Base-by-base conservation (phyloP, 2,113 vertebrate genomes). In the Tragelaphus strepsiceros region DNA sequence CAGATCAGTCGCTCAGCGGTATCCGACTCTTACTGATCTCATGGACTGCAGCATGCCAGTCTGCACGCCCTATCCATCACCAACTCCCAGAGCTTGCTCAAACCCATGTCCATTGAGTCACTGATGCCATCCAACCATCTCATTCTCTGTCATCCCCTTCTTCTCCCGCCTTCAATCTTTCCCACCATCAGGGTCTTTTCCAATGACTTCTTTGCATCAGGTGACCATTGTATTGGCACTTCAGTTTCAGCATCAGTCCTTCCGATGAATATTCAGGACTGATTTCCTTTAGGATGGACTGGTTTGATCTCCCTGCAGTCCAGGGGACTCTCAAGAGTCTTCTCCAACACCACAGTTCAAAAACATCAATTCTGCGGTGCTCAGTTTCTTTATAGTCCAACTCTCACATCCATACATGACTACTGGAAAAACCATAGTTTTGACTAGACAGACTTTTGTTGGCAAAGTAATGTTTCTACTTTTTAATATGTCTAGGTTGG, bases 11-110 rank as follows among this genome's bases (percentile, higher is more conserved):
- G 0, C n/a, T 71, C 67, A 71, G 67, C 39, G 0, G 0, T 71
- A 39, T 71, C 35, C 1, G 5, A 39, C 67, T 71, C n/a, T 71
- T 35, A 6, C 10, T 2, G 0, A 71, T 35, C n/a, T 39, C n/a
- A 71, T 22, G n/a, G 10, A 71, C n/a, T 71, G 67, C n/a, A 71
- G n/a, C 67, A 39, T 2, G 10, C n/a, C 67, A 71, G 67, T 35
- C 10, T 39, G 35, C 30, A 62, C 6, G 3, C n/a, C n/a, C n/a
- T 39, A 21, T 39, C n/a, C 10, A 22, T 71, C n/a, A 71, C 67
- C 67, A 71, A 39, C n/a, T 22, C 67, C 67, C 3, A 0, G n/a
- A 71, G n/a, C 19, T 39, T 13, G 67, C 19, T 22, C 67, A 71
- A 22, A 71, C 10, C 67, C 67, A 35, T 22, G n/a, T 71, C n/a